phyloP scores from a whole-genome alignment of 2,113 vertebrate species.

The Notothenia coriiceps region DNA sequence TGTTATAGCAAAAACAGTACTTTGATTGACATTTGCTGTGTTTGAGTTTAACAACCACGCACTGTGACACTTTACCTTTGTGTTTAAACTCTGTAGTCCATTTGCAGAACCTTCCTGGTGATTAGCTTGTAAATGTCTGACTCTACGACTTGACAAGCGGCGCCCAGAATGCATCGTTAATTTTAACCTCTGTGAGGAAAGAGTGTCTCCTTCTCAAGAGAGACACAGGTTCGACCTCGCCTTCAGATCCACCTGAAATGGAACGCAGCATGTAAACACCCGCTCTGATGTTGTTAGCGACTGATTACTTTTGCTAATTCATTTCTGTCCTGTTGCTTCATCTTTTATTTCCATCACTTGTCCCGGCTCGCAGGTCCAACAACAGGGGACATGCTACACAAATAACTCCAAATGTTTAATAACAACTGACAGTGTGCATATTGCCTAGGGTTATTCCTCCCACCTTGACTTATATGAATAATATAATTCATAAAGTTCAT shows the following conservation, averaged over 20 bases:
- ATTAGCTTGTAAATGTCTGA: constrained; percentile 35
- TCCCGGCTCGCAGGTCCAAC: constrained; percentile 58
- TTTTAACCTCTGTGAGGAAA: constrained; percentile 27
- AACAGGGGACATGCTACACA: constrained; percentile 21
- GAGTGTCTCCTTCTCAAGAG: constrained; percentile 30
- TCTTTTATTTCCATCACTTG: constrained; percentile 73
- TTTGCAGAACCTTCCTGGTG: neutral
- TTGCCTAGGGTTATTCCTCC: constrained; percentile 50
- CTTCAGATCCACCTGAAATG: constrained; percentile 6
- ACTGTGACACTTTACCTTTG: constrained; percentile 1
- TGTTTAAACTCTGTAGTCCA: constrained; percentile 12
- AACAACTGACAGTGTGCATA: constrained; percentile 46
- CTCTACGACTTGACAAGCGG: constrained; percentile 19
- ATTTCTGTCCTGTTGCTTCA: constrained; percentile 61
- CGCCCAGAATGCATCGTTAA: constrained; percentile 30
- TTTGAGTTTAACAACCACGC: neutral
- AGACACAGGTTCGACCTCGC: neutral
- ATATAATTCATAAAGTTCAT: constrained; percentile 24
- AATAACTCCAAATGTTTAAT: constrained; percentile 51
- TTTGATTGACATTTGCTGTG: neutral
- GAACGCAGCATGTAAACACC: constrained; percentile 33
- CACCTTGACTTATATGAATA: constrained; percentile 47
- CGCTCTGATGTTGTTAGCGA: constrained; percentile 48
- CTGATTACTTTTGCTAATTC: constrained; percentile 73
- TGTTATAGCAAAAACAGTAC: neutral